Base-by-base conservation (phyloP, 2,113 vertebrate species). In the Cyanistes caeruleus region DNA sequence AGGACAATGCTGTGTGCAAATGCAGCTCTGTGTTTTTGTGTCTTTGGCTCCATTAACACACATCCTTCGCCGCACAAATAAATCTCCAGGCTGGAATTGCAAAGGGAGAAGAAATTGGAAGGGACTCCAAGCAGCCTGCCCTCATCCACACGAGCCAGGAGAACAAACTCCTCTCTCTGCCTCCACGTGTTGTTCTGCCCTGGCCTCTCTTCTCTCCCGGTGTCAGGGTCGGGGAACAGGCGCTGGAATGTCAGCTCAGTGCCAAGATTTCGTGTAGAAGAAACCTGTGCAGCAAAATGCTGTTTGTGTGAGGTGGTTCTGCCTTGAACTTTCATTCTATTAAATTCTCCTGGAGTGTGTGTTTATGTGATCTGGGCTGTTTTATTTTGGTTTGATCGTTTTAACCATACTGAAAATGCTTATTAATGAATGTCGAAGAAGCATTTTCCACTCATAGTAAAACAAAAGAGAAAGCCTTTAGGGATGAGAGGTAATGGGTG, bases 351-450 rank as follows among this genome's bases (percentile, higher is more conserved):
- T 62, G 58, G 65, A 94, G 91, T 1, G 0, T 55, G 73, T 89
- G 86, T 89, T 95, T 68, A 33, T 91, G 86, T 75, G 64, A 56
- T 68, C 76, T 62, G 65, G 62, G 51, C 28, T 76, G 60, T 19
- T 93, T 49, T 89, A 31, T 23, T 86, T 87, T 63, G 64, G 30
- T 89, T 85, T 93, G 92, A 87, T 96, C 81, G 9, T 63, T 87
- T 86, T 72, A 81, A 79, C 58, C 30, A 7, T 55, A 46, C 43
- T 69, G 91, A 84, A 86, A 96, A 69, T 76, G 63, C 46, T 58
- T 89, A 68, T 21, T 90, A 93, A 72, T 94, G 77, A 60, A 72
- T 76, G 53, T 69, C 10, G 1, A 68, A 89, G 82, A 85, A 84
- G 73, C 35, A 5, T 87, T 96, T 96, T 90, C 62, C 24, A 31